Conservation (phyloP, 2,797 vertebrate species). For the Australoheros facetus region DNA sequence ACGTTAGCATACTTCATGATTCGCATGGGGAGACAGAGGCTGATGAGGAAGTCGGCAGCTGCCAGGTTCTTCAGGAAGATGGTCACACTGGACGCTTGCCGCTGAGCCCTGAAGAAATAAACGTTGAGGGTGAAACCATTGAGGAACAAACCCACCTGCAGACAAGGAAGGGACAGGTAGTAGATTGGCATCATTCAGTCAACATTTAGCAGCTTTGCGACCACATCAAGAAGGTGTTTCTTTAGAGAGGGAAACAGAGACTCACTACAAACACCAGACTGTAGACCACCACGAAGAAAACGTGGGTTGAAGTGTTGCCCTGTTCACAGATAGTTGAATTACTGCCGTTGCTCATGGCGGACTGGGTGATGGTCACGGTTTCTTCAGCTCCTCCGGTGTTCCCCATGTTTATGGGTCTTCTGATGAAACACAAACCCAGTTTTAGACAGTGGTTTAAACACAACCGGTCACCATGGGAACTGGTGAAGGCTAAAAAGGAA, state of each 20-base stretch:
- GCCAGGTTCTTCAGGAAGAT: conserved; percentile 81
- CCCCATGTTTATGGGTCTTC: neutral
- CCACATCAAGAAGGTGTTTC: too few species aligned
- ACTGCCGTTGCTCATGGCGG: neutral
- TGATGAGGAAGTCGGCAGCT: conserved; percentile 74
- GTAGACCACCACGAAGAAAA: conserved; percentile 58
- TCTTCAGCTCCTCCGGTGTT: accelerated
- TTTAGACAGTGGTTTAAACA: neutral
- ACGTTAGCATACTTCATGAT: conserved; percentile 55
- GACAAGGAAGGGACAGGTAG: neutral
- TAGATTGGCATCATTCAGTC: neutral
- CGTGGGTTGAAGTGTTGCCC: neutral
- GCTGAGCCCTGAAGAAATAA: conserved; percentile 65
- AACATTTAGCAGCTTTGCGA: neutral
- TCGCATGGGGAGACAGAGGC: conserved; percentile 73
- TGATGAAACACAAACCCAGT: neutral
- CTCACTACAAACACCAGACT: conserved; percentile 70
- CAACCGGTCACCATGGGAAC: neutral
- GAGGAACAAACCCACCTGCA: conserved; percentile 67
- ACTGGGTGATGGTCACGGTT: neutral
- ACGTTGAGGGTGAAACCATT: conserved; percentile 75
- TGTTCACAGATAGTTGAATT: neutral
- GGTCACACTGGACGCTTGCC: conserved; percentile 48
- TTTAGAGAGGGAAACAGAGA: neutral
- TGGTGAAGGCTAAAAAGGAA: neutral